Evolutionary conservation across 2,888 invertebrate genomes (phyloP), one percentile per base, ranked within the genome.

Genomic region (Cerastis rubricosa): DNA sequence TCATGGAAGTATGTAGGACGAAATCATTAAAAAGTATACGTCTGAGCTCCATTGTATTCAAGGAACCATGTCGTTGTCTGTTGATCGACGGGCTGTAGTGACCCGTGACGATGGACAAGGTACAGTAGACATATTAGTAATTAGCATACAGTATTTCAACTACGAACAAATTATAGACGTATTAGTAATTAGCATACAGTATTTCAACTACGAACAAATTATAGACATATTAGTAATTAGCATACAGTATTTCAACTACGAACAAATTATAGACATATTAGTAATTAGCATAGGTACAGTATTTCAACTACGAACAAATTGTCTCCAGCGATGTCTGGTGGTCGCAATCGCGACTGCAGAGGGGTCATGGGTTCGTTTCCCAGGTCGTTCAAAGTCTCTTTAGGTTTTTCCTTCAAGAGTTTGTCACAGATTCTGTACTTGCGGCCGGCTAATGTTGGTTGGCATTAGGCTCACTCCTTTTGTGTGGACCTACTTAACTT

Each of bases 41-140:
- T 80, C 73, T 82, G 80, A 78, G 72, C 78, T 84, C 84, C 86
- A 91, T 91, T 89, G 91, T 91, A 85, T 83, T 81, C 89, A 88
- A 85, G 89, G 85, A 85, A 85, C 63, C 85, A 72, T 89, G 74
- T 80, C 88, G 77, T 64, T 79, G 72, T 75, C 81, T 86, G 69
- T 74, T 89, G 92, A 92, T 91, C 86, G 92, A 90, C 85, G 88
- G 81, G 74, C 74, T 81, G 45, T 77, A 82, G 76, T 88, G 91
- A 90, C 84, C 91, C 91, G 87, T 90, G 89, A 87, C 91, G 86
- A 71, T 81, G 86, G 88, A 85, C 87, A 64, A 43, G 43, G 43
- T 43, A 64, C 43, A 43, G 43, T 64, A 43, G 4, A 43, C 45
- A 8, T 43, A n/a, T 17, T 61, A 35, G 61, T 61, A 14, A 35